Evolutionary conservation across 2,888 invertebrate species (phyloP), one percentile per base, ranked within the genome.

Genomic region (Apamea epomidion): DNA sequence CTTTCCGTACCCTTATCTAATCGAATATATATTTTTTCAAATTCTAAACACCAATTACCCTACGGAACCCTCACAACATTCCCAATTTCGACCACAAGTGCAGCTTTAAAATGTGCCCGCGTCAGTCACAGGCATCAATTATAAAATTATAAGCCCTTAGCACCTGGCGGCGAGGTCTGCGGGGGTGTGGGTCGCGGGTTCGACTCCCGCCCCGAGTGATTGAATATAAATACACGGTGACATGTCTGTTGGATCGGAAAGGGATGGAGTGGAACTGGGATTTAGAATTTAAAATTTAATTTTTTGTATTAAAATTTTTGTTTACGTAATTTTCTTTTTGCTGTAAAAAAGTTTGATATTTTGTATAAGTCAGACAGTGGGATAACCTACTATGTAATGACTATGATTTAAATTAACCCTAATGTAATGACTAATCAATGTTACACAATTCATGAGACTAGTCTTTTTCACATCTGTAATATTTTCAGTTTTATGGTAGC

Each of bases 171-270:
- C 42, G 62, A 62, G 72, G 74, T 60, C 60, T 76, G 92, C 90
- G 88, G 92, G 92, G 93, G 92, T 91, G 88, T 90, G 91, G 92
- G 93, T 92, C 91, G 89, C 90, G 91, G 92, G 93, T 93, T 93
- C 93, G 93, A 91, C 90, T 91, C 93, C 93, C 94, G 94, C 92
- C 92, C 91, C 90, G 89, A 87, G 87, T 93, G 93, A 94, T 94
- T 94, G 94, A 95, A 95, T 94, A 93, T 93, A 95, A 95, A 95
- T 93, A 95, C 91, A 88, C 92, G 90, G 92, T 91, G 93, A 94
- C 93, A 92, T 91, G 91, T 90, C 87, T 87, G 89, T 89, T 83
- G 92, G 75, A 90, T 88, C 89, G 67, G 82, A 84, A 83, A 65
- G 88, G 74, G 51, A 89, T 92, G 90, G 95, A 94, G 94, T 85